Evolutionary conservation across 2,888 invertebrate genomes (phyloP), one percentile per base, ranked within the genome.

Genomic region (Netelia virgata): DNA sequence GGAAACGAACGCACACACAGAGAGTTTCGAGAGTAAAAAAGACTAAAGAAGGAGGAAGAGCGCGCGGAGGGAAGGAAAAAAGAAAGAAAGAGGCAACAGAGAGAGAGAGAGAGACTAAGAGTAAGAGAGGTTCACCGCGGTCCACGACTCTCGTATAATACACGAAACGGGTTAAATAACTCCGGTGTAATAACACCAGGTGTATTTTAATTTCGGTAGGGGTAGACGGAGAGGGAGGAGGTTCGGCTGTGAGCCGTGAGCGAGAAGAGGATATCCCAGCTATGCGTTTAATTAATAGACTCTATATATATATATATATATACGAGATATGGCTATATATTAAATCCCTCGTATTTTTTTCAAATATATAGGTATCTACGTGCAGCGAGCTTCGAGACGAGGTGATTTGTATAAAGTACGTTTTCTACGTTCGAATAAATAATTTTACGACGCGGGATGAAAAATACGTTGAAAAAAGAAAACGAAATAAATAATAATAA

Each of bases 171-270:
- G 84, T 81, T 82, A 82, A 73, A 84, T 84, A 82, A 84, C 84
- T 87, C 82, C 83, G 73, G 75, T 75, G 78, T 84, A 82, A 83
- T 80, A 82, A 77, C 86, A 85, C 85, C 85, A 85, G 88, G 85
- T 86, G 90, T 88, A 88, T 88, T 89, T 88, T 86, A 88, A 89
- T 88, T 87, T 87, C 86, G 88, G 79, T 79, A 18, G 72, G 79
- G 79, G 64, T 59, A 14, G 64, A 72, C 61, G 63, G 69, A 18
- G 72, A 72, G 79, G 64, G 59, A 14, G 64, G 79, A 70, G 63
- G 69, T 41, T 41, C 11, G 28, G 73, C 63, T 43, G 23, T 28
- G 28, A 28, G 28, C 6, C 28, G 5, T 28, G 69, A 74, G 77
- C 82, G 53, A 77, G 70, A 70, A 79, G 86, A 87, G 86, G 57